Base-by-base conservation (phyloP, 2,888 invertebrate genomes). In the Aporophyla lueneburgensis region DNA sequence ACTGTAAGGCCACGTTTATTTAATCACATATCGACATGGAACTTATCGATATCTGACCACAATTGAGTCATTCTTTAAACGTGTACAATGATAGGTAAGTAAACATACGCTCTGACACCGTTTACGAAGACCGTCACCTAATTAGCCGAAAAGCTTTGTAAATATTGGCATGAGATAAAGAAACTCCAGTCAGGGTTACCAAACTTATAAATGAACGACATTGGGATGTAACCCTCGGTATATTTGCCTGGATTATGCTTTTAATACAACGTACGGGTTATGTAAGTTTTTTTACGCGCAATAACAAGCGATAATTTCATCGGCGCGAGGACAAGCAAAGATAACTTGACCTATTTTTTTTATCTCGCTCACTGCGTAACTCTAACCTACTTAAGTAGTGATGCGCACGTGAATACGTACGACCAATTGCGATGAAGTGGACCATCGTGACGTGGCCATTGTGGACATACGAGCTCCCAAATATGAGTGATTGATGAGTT, bases 281-380 rank as follows among this genome's bases (percentile, higher is more conserved):
- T 93, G 93, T 95, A 95, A 96, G 88, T 71, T 83, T 81, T 89
- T 88, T 89, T 94, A 94, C 92, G 93, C 95, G 95, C 94, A 95
- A 94, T 95, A 95, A 91, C 92, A 91, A 90, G 83, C 91, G 95
- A 95, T 96, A 95, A 95, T 96, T 95, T 94, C 95, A 94, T 94
- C 92, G 94, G 86, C 91, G 91, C 96, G 96, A 96, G 96, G 96
- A 96, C 96, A 93, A 91, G 91, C 91, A 88, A 95, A 96, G 96
- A 96, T 96, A 96, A 96, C 96, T 96, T 96, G 96, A 96, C 96
- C 96, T 92, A 96, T 96, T 95, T 96, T 95, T 95, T 96, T 96
- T 96, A 96, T 96, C 96, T 95, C 92, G 81, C 90, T 90, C 92
- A 90, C 93, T 92, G 91, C 93, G 93, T 93, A 92, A 94, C 93